phyloP scores from a whole-genome alignment of 2,113 vertebrate species.

The Sturnus vulgaris region DNA sequence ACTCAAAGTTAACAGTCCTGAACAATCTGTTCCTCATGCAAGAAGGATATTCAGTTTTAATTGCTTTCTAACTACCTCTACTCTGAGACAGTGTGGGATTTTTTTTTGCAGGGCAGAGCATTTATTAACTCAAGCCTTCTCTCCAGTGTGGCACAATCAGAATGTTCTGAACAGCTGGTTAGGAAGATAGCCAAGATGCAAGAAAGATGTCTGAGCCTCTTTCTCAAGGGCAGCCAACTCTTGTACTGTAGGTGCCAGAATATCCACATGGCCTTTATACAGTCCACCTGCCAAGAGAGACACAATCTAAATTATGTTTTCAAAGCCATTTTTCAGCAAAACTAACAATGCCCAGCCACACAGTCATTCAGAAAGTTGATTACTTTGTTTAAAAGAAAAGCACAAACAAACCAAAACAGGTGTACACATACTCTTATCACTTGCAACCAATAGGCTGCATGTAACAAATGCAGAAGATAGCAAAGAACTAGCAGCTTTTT shows the following conservation, averaged over 20 bases:
- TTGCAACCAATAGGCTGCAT: background rate
- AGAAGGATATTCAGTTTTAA: background rate
- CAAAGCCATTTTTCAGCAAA: constrained; percentile 1
- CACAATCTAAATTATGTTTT: background rate
- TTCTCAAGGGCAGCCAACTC: constrained; percentile 91
- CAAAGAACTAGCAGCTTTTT: background rate
- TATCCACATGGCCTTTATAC: constrained; percentile 95
- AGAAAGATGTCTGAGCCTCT: constrained; percentile 96
- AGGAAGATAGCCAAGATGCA: constrained; percentile 92
- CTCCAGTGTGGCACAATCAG: constrained; percentile 64
- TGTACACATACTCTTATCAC: background rate
- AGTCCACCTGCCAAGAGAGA: constrained; percentile 79
- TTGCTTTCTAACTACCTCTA: constrained; percentile 37
- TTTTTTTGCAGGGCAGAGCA: constrained; percentile 8
- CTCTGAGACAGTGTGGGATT: background rate
- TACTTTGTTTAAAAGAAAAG: background rate
- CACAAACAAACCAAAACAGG: background rate
- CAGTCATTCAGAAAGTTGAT: background rate
- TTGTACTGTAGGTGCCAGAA: constrained; percentile 91
- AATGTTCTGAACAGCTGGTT: constrained; percentile 96
- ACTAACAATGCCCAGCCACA: background rate
- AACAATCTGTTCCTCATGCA: constrained; percentile 42
- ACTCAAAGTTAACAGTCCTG: background rate
- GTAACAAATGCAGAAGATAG: background rate
- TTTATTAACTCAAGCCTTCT: constrained; percentile 30